A percentile compares a stretch with the other conserved stretches of the same genome.
phyloP scores from a whole-genome alignment of 2,888 invertebrate genomes.

The Lasioglossum figueresi region DNA sequence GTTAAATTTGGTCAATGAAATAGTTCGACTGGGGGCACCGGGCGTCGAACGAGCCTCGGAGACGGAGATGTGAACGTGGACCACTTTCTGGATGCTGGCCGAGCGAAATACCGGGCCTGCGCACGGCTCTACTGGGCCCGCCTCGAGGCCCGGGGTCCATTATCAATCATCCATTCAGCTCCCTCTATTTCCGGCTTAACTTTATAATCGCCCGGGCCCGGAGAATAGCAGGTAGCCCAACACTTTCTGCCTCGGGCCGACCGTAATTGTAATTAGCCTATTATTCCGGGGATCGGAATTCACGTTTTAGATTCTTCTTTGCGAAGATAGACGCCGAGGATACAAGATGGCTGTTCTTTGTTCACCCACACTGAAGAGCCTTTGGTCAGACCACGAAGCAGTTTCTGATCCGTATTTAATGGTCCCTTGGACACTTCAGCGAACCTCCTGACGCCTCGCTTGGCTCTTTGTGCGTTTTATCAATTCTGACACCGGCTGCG shows the following conservation, averaged over 20 bases:
- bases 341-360: constrained; percentile 8
- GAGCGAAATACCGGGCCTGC: not conserved
- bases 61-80: constrained; percentile 7
- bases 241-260: constrained; percentile 4
- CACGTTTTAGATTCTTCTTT: constrained; percentile 27
- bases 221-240: constrained; percentile 60
- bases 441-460: not conserved
- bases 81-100: not conserved
- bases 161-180: constrained; percentile 64
- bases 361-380: not conserved
- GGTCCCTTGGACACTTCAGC: not conserved
- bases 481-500: not conserved
- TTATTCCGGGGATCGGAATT: constrained; percentile 53
- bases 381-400: not conserved
- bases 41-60: constrained; percentile 27
- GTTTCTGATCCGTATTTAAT: constrained; percentile 4
- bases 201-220: constrained; percentile 39
- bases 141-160: constrained; percentile 18
- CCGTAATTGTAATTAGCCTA: constrained; percentile 62
- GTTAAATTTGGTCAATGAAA: constrained; percentile 81
- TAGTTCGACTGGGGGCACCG: constrained; percentile 66
- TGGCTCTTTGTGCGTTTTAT: not conserved
- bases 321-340: not conserved
- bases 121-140: not conserved
- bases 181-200: constrained; percentile 62